phyloP scores from a whole-genome alignment of 2,888 invertebrate genomes.

The Andrena dorsata region DNA sequence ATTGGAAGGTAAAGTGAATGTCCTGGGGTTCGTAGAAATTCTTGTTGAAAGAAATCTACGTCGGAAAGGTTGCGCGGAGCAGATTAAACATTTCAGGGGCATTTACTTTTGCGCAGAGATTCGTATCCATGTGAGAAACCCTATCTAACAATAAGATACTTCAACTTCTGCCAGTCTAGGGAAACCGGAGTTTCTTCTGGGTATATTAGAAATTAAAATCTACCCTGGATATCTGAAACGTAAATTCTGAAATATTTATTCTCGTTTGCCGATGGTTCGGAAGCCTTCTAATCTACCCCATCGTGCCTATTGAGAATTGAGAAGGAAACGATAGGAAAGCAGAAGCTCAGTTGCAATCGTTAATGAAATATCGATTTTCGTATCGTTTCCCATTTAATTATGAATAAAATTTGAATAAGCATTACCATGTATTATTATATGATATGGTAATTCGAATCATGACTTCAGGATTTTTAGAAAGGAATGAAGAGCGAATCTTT shows the following conservation, averaged over 20 bases:
- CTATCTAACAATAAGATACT: too few relatives aligned
- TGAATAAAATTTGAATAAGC: neutral
- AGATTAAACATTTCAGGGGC: neutral
- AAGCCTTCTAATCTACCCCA: neutral
- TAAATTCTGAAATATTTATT: neutral
- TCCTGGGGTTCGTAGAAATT: neutral
- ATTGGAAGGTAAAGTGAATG: neutral
- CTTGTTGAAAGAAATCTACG: neutral
- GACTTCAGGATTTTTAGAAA: neutral
- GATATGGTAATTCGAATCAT: neutral
- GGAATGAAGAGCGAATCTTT: too few relatives aligned
- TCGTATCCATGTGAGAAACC: too few relatives aligned
- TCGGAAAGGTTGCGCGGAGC: neutral
- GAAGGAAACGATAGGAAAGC: neutral
- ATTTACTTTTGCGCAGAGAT: neutral
- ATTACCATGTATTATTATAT: neutral
- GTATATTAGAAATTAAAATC: slow-evolving; percentile 6
- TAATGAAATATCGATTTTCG: slow-evolving; percentile 1
- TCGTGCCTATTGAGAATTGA: neutral
- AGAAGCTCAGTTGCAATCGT: neutral
- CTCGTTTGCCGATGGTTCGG: neutral
- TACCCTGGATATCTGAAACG: neutral
- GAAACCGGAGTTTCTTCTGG: neutral
- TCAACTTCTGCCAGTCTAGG: too few relatives aligned
- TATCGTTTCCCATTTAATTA: neutral